Percentiles rank a stretch among this genome's conserved stretches.
phyloP scores from a whole-genome alignment of 2,113 vertebrate genomes.

The Pygoscelis antarcticus region DNA sequence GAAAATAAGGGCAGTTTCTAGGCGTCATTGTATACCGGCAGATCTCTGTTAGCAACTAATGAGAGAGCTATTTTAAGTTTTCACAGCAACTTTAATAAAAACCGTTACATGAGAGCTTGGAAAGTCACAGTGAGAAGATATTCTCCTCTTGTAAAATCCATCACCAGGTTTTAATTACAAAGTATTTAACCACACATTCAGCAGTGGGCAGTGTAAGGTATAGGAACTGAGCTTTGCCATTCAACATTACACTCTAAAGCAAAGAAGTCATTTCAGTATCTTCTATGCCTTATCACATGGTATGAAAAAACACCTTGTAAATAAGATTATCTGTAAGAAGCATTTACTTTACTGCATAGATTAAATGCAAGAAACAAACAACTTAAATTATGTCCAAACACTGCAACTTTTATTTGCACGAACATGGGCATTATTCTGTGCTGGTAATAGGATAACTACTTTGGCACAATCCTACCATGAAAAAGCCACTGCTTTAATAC shows the following conservation, averaged over 20 bases:
- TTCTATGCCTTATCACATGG: neutral
- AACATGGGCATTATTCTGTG: neutral
- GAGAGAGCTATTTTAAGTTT: neutral
- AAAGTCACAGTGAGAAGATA: neutral
- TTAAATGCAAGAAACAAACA: neutral
- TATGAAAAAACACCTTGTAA: neutral
- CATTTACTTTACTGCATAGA: neutral
- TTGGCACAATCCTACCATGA: neutral
- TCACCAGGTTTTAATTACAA: neutral
- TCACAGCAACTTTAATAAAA: slow-evolving; percentile 26
- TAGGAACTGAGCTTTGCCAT: neutral
- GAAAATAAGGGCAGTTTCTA: neutral
- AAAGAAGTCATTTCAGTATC: neutral
- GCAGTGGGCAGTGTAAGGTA: neutral
- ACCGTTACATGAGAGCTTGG: neutral
- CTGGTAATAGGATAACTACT: neutral
- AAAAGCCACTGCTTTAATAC: neutral
- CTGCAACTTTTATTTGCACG: neutral
- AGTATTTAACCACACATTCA: neutral
- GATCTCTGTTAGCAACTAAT: slow-evolving; percentile 20
- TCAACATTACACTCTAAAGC: neutral
- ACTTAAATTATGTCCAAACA: neutral
- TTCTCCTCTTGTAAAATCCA: neutral
- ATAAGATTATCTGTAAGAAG: neutral
- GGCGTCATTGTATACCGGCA: neutral